Evolutionary conservation across 1,140 invertebrate genomes (phyloP).

Genomic region (Colletes gigas): DNA sequence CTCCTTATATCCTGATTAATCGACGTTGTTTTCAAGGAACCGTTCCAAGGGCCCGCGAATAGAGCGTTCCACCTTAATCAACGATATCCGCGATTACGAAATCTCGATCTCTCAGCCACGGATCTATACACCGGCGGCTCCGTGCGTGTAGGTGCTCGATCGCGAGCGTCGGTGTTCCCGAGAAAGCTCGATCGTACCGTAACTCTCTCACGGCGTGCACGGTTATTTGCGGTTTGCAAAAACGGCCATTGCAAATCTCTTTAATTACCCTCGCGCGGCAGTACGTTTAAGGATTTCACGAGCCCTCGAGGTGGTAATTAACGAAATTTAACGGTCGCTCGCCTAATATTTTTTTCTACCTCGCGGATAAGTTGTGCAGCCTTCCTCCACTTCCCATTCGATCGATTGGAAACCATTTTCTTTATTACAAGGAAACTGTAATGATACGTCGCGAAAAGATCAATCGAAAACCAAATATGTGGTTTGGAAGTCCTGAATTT

Average conservation of each 20-base stretch:
- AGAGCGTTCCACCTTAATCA: neutral
- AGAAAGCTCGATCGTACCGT: slow-evolving; percentile 36
- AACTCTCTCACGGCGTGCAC: slow-evolving; percentile 54
- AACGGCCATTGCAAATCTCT: slow-evolving; percentile 59
- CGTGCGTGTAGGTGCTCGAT: neutral
- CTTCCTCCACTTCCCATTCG: no score
- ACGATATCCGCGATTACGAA: slow-evolving; percentile 54
- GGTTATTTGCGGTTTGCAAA: slow-evolving; percentile 60
- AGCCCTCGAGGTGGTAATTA: slow-evolving; percentile 1
- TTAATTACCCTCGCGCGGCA: slow-evolving; percentile 42
- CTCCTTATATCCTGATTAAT: no score
- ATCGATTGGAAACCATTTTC: no score
- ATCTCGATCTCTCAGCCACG: slow-evolving; percentile 30
- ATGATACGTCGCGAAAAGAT: no score
- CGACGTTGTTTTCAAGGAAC: neutral
- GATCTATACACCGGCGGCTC: no score
- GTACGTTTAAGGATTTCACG: slow-evolving; percentile 7
- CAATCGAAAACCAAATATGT: no score
- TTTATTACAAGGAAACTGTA: neutral
- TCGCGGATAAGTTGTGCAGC: neutral
- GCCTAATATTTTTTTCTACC: neutral
- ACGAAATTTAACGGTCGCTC: slow-evolving; percentile 35
- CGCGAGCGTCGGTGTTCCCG: neutral
- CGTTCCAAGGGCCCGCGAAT: neutral
- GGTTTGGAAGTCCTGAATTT: no score